A percentile compares a stretch with the other conserved stretches of the same genome.
Conservation (phyloP, 1,140 invertebrate genomes). For the Caenorhabditis elegans region DNA sequence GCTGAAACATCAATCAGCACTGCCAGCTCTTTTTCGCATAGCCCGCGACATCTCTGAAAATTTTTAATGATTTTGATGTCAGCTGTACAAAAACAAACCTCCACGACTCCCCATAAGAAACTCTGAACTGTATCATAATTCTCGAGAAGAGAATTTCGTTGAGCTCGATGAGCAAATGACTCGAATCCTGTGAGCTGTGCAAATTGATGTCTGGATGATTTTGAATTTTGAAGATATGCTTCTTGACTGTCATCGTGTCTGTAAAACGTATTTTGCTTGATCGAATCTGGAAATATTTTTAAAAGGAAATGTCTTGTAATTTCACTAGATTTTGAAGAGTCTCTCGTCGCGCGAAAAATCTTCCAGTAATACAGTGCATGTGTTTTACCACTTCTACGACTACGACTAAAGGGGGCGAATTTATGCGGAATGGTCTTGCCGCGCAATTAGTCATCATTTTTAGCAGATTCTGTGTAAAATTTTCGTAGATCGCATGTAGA, state of each 20-base stretch:
- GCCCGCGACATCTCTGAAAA: slow-evolving; percentile 17
- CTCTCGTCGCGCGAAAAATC: too few species aligned
- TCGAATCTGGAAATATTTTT: slow-evolving; percentile 23
- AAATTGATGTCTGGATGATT: slow-evolving; percentile 53
- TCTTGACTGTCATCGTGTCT: slow-evolving; percentile 50
- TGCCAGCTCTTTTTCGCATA: slow-evolving; percentile 31
- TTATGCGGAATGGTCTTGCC: too few species aligned
- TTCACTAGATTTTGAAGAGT: too few species aligned
- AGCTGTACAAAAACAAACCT: slow-evolving; percentile 41
- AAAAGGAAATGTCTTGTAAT: too few species aligned
- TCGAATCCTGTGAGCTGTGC: slow-evolving; percentile 62
- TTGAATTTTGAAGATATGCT: slow-evolving; percentile 44
- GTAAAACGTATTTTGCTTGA: slow-evolving; percentile 41
- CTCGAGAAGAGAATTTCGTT: slow-evolving; percentile 56
- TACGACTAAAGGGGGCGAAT: too few species aligned
- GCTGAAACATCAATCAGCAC: slow-evolving; percentile 40
- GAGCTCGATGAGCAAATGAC: slow-evolving; percentile 61
- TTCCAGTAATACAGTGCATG: too few species aligned
- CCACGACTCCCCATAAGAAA: slow-evolving; percentile 53
- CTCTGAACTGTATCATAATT: slow-evolving; percentile 58
- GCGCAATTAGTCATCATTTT: too few species aligned
- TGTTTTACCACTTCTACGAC: too few species aligned
- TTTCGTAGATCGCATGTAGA: too few species aligned
- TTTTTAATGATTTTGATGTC: not conserved
- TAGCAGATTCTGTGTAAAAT: too few species aligned